Evolutionary conservation across 2,797 vertebrate genomes (phyloP).

Genomic region (Pipistrellus nathusii): DNA sequence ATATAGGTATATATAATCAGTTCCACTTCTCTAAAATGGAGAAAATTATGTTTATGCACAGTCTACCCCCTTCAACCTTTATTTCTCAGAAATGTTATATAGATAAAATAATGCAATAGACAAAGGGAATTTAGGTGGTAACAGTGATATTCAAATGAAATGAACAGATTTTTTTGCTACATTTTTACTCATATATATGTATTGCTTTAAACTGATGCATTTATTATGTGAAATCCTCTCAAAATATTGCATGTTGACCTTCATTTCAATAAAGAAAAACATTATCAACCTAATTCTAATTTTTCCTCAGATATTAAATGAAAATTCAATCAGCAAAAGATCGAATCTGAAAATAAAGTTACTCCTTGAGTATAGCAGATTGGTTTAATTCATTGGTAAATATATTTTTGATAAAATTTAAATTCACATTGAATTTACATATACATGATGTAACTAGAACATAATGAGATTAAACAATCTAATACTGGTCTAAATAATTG

Average conservation of each 20-base stretch:
- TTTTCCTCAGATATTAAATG: not conserved
- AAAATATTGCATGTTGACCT: not conserved
- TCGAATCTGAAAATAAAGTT: conserved; percentile 21
- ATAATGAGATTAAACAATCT: conserved; percentile 18
- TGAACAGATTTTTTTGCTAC: not conserved
- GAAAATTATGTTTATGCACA: not conserved
- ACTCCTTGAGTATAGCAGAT: not conserved
- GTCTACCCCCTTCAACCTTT: not conserved
- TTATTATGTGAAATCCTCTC: not conserved
- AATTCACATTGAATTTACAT: conserved; percentile 34
- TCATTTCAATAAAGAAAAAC: not conserved
- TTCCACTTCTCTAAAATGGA: not conserved
- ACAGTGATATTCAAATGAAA: not conserved
- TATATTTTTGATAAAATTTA: conserved; percentile 7
- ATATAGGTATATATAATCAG: not conserved
- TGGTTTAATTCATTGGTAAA: not conserved
- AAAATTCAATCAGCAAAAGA: not conserved
- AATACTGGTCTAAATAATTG: not conserved
- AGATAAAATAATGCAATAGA: not conserved
- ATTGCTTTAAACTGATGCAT: not conserved
- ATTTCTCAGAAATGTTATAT: not conserved
- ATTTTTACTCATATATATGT: not conserved
- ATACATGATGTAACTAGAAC: not conserved
- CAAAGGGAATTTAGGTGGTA: not conserved
- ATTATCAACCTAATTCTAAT: not conserved